phyloP scores from a whole-genome alignment of 2,113 vertebrate genomes.

The Scomber japonicus region DNA sequence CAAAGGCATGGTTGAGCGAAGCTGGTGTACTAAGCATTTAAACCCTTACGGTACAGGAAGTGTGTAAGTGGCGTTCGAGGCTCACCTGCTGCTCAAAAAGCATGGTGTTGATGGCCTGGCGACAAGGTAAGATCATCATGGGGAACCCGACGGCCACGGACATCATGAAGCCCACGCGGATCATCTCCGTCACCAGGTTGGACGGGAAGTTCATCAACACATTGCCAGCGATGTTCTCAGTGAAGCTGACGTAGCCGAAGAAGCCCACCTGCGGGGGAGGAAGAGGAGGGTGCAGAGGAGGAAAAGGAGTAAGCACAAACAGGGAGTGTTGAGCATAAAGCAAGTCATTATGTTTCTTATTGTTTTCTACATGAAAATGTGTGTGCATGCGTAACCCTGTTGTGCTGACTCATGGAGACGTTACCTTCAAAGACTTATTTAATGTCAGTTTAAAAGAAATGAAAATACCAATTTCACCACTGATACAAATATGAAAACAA shows the following conservation, averaged over 20 bases:
- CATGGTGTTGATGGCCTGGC: slow-evolving; percentile 97
- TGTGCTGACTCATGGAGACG: background rate
- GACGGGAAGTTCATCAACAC: slow-evolving; percentile 98
- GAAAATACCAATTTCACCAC: background rate
- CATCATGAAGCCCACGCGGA: slow-evolving; percentile 97
- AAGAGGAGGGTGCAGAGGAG: background rate
- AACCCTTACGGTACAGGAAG: background rate
- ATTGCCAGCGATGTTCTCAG: slow-evolving; percentile 93
- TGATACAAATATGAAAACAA: background rate
- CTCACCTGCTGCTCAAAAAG: slow-evolving; percentile 98
- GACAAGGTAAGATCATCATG: slow-evolving; percentile 98
- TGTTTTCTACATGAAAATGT: background rate
- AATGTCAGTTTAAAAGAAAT: too few species aligned
- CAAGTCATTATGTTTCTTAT: too few species aligned
- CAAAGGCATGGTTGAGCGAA: background rate
- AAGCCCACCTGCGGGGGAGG: slow-evolving; percentile 90
- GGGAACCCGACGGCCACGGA: slow-evolving; percentile 97
- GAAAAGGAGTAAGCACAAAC: background rate
- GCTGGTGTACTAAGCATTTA: too few species aligned
- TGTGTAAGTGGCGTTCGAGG: background rate
- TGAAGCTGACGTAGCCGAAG: slow-evolving; percentile 98
- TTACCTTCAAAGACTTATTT: background rate
- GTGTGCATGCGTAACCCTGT: background rate
- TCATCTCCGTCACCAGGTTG: slow-evolving; percentile 96
- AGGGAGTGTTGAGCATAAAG: background rate